Base-by-base conservation (phyloP, 2,113 vertebrate species). In the Collichthys lucidus region DNA sequence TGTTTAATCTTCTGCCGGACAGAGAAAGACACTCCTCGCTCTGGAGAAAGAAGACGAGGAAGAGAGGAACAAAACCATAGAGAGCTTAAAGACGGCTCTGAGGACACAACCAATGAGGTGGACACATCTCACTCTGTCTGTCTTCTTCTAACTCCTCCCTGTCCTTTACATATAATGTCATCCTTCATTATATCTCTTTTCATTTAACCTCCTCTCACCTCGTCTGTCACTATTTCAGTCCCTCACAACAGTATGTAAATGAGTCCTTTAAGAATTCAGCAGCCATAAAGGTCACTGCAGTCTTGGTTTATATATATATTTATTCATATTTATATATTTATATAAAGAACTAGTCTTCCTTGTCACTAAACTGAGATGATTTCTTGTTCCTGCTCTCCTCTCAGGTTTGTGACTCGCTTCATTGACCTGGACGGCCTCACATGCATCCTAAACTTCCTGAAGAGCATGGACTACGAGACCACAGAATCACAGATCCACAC, bases 401-500 rank as follows among this genome's bases (percentile, higher is more conserved):
- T 15, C 93, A 99, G 98, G 94, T 99, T 99, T 85, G 98, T 99
- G 61, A 99, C 98, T 61, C 95, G 98, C 67, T 99, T 99, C 90
- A 99, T 99, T 0, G 97, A 99, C 92, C 92, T 99, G 95, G 98
- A 99, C 16, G 98, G 98, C 84, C 95, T 99, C 67, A 97, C 98
- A 0, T 99, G 98, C 83, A 97, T 99, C 89, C 95, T 99, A 67
- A 99, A 99, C 93, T 99, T 99, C 78, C 94, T 99, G 84, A 99
- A 98, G 95, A 98, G 94, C 88, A 99, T 99, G 98, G 98, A 99
- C 96, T 99, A 98, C 4, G 98, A 99, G 95, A 99, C 97, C 3
- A 96, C 97, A 0, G 98, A 99, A 91, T 99, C 97, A 11, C 97
- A 97, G 89, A 98, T 99, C 95, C 98, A 99, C 96, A 99, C 98